These are phyloP conservation scores for Chionis minor DNA, from an alignment of 2,113 vertebrate species.

Conservation along the genomic window DNA sequence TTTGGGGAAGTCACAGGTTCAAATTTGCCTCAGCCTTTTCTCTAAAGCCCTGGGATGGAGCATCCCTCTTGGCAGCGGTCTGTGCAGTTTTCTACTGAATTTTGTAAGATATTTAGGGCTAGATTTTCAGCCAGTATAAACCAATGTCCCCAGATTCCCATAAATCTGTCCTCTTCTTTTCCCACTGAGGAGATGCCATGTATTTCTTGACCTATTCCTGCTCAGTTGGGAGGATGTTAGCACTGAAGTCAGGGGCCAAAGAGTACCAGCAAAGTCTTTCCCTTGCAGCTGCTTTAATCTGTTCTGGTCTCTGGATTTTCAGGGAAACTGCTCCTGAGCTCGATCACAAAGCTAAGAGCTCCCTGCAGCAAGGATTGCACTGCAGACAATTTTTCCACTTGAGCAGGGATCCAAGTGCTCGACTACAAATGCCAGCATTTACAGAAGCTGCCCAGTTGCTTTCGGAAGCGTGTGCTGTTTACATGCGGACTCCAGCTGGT, in stretches of 20 bases:
- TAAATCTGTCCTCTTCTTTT: not conserved
- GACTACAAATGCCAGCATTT: not conserved
- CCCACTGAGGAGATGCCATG: not conserved
- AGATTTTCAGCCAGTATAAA: not conserved
- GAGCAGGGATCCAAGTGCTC: not conserved
- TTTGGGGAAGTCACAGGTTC: not conserved
- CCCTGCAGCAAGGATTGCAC: not conserved
- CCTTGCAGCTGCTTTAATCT: not conserved
- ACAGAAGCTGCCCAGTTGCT: constrained; percentile 34
- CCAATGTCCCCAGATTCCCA: not conserved
- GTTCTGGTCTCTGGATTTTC: not conserved
- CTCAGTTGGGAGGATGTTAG: not conserved
- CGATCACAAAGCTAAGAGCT: not conserved
- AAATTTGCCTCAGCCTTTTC: not conserved
- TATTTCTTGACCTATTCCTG: not conserved
- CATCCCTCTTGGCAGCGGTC: not conserved
- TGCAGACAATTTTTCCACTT: not conserved
- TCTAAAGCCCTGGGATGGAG: not conserved
- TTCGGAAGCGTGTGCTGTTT: not conserved
- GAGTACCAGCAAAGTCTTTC: not conserved
- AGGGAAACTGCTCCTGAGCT: not conserved
- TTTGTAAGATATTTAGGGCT: not conserved
- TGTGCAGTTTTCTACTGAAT: not conserved
- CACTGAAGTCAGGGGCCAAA: not conserved
- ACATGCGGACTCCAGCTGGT: constrained; percentile 11